Percentiles rank a stretch among this genome's conserved stretches.
These are phyloP conservation scores for Papilio helenus DNA, from an alignment of 1,140 invertebrate species.

Conservation along the genomic window DNA sequence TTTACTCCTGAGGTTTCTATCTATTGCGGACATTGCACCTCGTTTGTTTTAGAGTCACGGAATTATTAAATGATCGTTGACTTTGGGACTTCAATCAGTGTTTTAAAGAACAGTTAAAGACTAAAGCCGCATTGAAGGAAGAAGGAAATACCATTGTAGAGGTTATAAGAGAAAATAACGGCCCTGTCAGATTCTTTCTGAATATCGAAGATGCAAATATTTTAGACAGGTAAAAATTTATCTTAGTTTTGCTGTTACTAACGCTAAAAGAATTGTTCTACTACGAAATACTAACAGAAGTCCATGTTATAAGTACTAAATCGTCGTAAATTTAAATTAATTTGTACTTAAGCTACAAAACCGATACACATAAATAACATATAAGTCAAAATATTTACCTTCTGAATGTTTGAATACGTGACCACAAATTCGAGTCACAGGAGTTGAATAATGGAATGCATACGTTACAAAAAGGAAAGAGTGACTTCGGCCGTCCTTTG, in stretches of 20 bases:
- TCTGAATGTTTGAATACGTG: slow-evolving; percentile 17
- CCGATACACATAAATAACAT: not conserved
- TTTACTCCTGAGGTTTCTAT: slow-evolving; percentile 23
- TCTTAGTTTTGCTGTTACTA: not conserved
- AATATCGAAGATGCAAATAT: not conserved
- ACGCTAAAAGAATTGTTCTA: not conserved
- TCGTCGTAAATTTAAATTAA: not conserved
- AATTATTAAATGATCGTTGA: not conserved
- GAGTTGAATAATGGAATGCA: slow-evolving; percentile 47
- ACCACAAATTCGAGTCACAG: slow-evolving; percentile 35
- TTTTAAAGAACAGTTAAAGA: not conserved
- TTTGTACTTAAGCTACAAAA: not conserved
- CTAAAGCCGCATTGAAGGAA: no score
- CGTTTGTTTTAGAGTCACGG: not conserved
- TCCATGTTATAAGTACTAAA: not conserved
- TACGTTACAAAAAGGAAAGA: slow-evolving; percentile 51
- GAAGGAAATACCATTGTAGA: not conserved
- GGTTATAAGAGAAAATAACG: not conserved
- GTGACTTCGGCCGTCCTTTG: slow-evolving; percentile 47
- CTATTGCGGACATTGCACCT: not conserved
- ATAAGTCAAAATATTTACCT: slow-evolving; percentile 8
- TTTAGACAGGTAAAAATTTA: not conserved
- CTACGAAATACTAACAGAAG: not conserved
- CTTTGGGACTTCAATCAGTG: no score
- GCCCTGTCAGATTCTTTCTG: not conserved